Evolutionary conservation across 2,888 invertebrate genomes (phyloP).

Genomic region (Pyrrhia umbra): DNA sequence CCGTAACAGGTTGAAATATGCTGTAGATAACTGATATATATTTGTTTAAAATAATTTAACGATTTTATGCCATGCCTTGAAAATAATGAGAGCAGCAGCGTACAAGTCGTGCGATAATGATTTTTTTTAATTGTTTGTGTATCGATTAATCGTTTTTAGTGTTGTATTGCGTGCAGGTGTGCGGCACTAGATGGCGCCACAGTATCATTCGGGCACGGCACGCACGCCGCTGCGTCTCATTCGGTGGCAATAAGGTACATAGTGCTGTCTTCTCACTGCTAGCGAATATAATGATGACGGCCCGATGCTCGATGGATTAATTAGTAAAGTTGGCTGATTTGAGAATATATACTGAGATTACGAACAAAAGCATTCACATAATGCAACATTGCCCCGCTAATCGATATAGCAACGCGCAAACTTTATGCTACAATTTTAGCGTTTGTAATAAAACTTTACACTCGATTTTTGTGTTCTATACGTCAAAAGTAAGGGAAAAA

Average conservation of each 20-base stretch:
- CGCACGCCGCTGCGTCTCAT: conserved; percentile 33
- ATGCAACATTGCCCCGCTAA: no score
- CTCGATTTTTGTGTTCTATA: no score
- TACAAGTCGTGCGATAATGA: conserved; percentile 35
- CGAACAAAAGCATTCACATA: conserved; percentile 8
- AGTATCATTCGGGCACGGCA: conserved; percentile 24
- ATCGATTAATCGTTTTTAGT: conserved; percentile 16
- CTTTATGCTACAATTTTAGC: no score
- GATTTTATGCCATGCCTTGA: conserved; percentile 39
- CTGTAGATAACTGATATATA: conserved; percentile 53
- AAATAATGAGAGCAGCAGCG: conserved; percentile 15
- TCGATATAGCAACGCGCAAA: no score
- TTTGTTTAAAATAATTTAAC: conserved; percentile 57
- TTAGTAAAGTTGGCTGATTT: conserved; percentile 27
- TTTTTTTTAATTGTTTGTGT: conserved; percentile 1
- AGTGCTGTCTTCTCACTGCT: conserved; percentile 71
- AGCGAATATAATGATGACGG: conserved; percentile 45
- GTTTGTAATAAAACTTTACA: no score
- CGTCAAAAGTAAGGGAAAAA: no score
- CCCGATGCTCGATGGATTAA: conserved; percentile 8
- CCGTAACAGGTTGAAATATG: conserved; percentile 53
- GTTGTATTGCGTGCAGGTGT: conserved; percentile 19
- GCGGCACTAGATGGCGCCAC: conserved; percentile 43
- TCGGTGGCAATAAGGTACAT: conserved; percentile 47
- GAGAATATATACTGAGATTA: conserved; percentile 44